Evolutionary conservation across 1,140 invertebrate species (phyloP).

Genomic region (Panagrolaimus sp.): DNA sequence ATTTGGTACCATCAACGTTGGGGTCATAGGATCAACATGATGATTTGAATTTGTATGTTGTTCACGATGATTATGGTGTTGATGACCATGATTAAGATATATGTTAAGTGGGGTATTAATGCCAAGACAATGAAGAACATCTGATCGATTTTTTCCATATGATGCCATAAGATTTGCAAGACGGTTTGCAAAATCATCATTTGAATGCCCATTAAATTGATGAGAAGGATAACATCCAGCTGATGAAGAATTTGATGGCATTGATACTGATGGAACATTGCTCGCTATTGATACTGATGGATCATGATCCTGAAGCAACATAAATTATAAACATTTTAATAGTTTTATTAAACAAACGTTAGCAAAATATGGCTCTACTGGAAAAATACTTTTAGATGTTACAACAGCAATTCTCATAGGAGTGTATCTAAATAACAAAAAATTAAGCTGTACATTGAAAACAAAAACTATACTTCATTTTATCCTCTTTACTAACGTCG

Average conservation of each 20-base stretch:
- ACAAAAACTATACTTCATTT: conserved; percentile 28
- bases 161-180: conserved; percentile 8
- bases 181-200: neutral
- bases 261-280: neutral
- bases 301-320: no score
- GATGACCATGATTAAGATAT: no score
- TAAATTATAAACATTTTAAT: no score
- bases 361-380: no score
- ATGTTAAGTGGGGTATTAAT: no score
- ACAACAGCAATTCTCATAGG: conserved; percentile 44
- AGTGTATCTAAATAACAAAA: conserved; percentile 35
- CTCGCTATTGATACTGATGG: no score
- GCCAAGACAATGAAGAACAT: neutral
- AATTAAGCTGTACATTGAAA: neutral
- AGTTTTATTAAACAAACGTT: no score
- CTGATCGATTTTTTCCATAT: neutral
- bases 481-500: conserved; percentile 30
- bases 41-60: no score
- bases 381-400: conserved; percentile 31
- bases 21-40: no score
- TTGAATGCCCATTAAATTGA: neutral
- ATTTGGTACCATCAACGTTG: no score
- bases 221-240: neutral
- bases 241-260: neutral
- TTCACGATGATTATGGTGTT: no score